phyloP scores from a whole-genome alignment of 2,888 invertebrate genomes.

The Cosmia trapezina region DNA sequence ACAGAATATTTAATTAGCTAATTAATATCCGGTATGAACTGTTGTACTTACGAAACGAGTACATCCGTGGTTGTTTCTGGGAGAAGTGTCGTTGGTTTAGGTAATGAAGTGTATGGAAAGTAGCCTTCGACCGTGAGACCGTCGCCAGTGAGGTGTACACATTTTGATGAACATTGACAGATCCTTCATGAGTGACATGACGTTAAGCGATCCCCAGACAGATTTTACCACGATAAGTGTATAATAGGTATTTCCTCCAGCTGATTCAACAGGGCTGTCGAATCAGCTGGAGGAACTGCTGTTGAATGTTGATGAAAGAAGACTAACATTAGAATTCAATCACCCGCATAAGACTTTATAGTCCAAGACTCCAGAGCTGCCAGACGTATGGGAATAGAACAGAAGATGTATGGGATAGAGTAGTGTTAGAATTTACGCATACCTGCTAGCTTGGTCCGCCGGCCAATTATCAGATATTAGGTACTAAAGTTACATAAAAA shows the following conservation, averaged over 20 bases:
- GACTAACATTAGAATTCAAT: not conserved
- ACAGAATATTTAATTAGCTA: constrained; percentile 73
- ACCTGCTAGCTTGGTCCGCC: too few species aligned
- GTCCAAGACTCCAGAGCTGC: too few species aligned
- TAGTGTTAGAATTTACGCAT: too few species aligned
- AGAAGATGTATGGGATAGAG: too few species aligned
- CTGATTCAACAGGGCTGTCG: not conserved
- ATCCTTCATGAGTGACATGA: not conserved
- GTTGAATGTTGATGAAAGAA: not conserved
- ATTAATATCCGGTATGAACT: constrained; percentile 67
- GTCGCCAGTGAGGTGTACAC: not conserved
- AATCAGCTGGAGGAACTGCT: too few species aligned
- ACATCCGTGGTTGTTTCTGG: constrained; percentile 47
- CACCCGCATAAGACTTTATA: not conserved
- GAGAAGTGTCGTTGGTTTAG: constrained; percentile 26
- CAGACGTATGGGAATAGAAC: too few species aligned
- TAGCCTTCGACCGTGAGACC: constrained; percentile 21
- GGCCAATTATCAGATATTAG: too few species aligned
- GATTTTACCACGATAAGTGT: not conserved
- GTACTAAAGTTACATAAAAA: too few species aligned
- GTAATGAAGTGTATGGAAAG: constrained; percentile 36
- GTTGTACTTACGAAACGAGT: constrained; percentile 48
- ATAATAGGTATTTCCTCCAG: not conserved
- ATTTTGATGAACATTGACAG: not conserved
- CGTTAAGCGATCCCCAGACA: not conserved